Evolutionary conservation across 2,113 vertebrate species (phyloP).

Genomic region (Forbesichthys papilliferus): DNA sequence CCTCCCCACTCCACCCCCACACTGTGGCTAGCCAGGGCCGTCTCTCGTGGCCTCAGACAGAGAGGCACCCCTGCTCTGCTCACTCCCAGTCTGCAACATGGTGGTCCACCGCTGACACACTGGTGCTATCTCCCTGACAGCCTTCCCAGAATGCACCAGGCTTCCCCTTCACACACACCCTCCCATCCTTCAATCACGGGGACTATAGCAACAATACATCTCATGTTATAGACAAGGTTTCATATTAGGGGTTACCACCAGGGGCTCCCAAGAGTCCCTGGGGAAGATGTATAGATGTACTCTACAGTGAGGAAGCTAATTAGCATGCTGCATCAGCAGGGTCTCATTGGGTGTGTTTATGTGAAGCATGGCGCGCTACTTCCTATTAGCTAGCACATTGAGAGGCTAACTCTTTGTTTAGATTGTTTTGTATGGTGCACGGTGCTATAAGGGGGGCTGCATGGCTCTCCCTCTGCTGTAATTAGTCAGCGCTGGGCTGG

Average conservation of each 20-base stretch:
- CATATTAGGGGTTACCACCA: constrained; percentile 31
- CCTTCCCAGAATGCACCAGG: constrained; percentile 27
- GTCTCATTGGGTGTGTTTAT: constrained; percentile 59
- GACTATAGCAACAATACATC: too few relatives aligned
- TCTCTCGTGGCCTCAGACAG: constrained; percentile 67
- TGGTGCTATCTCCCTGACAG: constrained; percentile 41
- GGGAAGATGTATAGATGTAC: constrained; percentile 51
- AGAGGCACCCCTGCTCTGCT: constrained; percentile 48
- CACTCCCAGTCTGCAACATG: constrained; percentile 55
- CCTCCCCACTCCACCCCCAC: constrained; percentile 39
- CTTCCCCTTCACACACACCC: too few relatives aligned
- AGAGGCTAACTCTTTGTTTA: constrained; percentile 66
- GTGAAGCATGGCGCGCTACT: constrained; percentile 45
- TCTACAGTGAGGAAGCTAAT: constrained; percentile 38
- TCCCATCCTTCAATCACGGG: too few relatives aligned
- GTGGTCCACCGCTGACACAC: constrained; percentile 59
- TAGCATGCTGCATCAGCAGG: constrained; percentile 50
- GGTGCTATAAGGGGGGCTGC: constrained; percentile 43
- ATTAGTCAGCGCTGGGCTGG: constrained; percentile 57
- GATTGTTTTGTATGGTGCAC: constrained; percentile 47
- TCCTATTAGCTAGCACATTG: constrained; percentile 46
- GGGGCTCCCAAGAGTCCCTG: constrained; percentile 21
- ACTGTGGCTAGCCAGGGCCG: constrained; percentile 51
- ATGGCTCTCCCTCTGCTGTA: constrained; percentile 48
- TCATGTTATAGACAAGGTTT: neutral